Evolutionary conservation across 2,797 vertebrate species (phyloP).

Genomic region (Sylvia borin): DNA sequence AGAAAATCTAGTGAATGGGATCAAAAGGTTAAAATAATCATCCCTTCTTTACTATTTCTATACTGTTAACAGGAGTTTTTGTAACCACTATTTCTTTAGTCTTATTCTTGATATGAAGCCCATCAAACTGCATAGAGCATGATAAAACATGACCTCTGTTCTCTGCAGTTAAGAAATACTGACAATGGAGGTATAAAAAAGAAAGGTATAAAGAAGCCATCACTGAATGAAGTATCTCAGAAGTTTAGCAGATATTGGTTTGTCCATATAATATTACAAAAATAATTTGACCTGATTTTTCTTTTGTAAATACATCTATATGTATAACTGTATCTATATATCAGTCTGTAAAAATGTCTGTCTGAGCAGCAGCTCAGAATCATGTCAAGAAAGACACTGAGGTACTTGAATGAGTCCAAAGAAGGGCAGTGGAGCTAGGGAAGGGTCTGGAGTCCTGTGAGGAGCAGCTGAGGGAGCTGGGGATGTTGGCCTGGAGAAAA

Average conservation of each 20-base stretch:
- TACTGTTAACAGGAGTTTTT: not conserved
- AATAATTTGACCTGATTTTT: not conserved
- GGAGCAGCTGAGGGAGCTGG: not conserved
- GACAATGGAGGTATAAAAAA: rapidly evolving
- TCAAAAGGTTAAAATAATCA: not conserved
- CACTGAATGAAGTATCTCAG: not conserved
- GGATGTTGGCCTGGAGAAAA: not conserved
- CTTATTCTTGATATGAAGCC: not conserved
- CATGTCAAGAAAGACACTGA: not conserved
- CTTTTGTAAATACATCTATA: too few species aligned
- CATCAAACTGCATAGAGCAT: not conserved
- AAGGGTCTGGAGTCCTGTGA: not conserved
- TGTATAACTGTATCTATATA: too few species aligned
- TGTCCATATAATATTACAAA: not conserved
- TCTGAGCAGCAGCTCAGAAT: not conserved
- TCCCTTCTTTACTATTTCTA: not conserved
- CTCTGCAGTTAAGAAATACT: not conserved
- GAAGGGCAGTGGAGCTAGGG: not conserved
- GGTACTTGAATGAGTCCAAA: not conserved
- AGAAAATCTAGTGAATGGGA: not conserved
- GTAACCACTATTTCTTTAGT: not conserved
- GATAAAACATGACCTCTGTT: not conserved
- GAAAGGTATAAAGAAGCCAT: not conserved
- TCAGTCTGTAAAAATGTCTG: not conserved
- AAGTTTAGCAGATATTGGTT: not conserved